A percentile compares a stretch with the other conserved stretches of the same genome.
Conservation (phyloP, 37 sponge, comb jelly and placozoan species). For the Bolinopsis microptera region DNA sequence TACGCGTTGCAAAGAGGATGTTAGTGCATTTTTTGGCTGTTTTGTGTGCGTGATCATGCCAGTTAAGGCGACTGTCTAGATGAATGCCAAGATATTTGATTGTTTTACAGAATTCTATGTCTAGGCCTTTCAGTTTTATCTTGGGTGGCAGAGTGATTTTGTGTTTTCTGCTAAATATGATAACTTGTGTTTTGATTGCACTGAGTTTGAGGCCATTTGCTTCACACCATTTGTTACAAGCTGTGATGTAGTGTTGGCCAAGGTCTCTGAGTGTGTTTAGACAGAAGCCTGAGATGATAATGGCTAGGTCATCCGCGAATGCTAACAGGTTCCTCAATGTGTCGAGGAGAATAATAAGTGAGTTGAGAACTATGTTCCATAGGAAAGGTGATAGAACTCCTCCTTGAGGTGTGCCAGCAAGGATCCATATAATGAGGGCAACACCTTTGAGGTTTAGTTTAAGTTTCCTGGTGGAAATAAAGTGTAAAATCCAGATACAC, state of each 20-base stretch:
- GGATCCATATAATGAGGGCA: not conserved
- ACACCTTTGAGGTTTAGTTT: slow-evolving; percentile 1
- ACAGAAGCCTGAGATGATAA: not conserved
- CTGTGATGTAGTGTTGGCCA: not conserved
- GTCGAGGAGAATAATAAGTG: not conserved
- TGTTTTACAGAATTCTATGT: no score
- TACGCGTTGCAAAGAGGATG: no score
- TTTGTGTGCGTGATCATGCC: no score
- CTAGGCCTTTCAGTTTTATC: slow-evolving; percentile 1
- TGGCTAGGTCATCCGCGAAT: slow-evolving; percentile 29
- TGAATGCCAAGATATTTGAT: no score
- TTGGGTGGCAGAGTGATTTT: not conserved
- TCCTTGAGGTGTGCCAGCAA: slow-evolving; percentile 26
- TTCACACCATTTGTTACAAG: slow-evolving; percentile 43
- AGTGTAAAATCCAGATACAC: slow-evolving; percentile 54
- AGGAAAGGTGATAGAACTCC: slow-evolving; percentile 54
- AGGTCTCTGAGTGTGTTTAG: slow-evolving; percentile 3
- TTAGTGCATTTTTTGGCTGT: no score
- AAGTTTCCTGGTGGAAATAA: slow-evolving; percentile 13
- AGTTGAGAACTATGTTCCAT: slow-evolving; percentile 13
- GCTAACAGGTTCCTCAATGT: not conserved
- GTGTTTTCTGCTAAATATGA: slow-evolving; percentile 29
- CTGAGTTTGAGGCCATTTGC: slow-evolving; percentile 19
- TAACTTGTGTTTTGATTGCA: slow-evolving; percentile 6
- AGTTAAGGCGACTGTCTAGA: no score